Percentiles rank a stretch among this genome's conserved stretches.
Conservation (phyloP, 1,140 invertebrate species). For the Venustaconcha ellipsiformis region DNA sequence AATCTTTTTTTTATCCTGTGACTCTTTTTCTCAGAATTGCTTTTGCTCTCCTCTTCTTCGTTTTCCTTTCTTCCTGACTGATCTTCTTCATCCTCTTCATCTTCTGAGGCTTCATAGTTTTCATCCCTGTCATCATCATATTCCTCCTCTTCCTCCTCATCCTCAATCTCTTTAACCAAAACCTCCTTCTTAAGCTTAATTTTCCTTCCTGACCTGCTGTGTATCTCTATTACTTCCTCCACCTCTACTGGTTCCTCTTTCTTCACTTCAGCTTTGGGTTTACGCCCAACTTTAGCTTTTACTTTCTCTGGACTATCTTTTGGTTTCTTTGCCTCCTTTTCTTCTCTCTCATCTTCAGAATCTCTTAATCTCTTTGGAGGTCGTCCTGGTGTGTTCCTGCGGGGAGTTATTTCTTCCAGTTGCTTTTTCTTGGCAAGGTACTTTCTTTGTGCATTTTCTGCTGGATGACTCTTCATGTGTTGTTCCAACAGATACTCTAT, state of each 20-base stretch:
- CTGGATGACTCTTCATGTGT: constrained; percentile 23
- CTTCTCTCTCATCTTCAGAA: constrained; percentile 13
- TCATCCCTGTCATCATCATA: constrained; percentile 9
- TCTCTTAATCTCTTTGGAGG: constrained; percentile 5
- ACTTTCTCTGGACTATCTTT: constrained; percentile 80
- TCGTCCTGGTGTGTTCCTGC: not conserved
- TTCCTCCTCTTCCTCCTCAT: constrained; percentile 14
- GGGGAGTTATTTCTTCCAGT: not conserved
- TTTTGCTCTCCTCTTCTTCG: not conserved
- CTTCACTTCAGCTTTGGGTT: constrained; percentile 83
- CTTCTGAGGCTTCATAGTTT: not conserved
- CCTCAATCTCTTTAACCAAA: constrained; percentile 68
- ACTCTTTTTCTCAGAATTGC: not conserved
- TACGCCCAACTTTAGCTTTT: constrained; percentile 95
- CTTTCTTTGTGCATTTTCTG: constrained; percentile 11
- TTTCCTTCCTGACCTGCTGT: constrained; percentile 74
- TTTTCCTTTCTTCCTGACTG: constrained; percentile 3
- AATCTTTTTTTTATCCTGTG: too few relatives aligned
- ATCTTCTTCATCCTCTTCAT: constrained; percentile 9
- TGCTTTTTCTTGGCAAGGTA: constrained; percentile 1
- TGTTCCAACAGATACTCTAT: constrained; percentile 20
- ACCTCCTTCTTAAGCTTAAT: not conserved
- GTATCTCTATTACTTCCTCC: constrained; percentile 90
- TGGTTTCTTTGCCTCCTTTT: constrained; percentile 74
- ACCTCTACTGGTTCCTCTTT: constrained; percentile 93